Conservation (phyloP, 2,113 vertebrate genomes). For the Rhipidura dahli region DNA sequence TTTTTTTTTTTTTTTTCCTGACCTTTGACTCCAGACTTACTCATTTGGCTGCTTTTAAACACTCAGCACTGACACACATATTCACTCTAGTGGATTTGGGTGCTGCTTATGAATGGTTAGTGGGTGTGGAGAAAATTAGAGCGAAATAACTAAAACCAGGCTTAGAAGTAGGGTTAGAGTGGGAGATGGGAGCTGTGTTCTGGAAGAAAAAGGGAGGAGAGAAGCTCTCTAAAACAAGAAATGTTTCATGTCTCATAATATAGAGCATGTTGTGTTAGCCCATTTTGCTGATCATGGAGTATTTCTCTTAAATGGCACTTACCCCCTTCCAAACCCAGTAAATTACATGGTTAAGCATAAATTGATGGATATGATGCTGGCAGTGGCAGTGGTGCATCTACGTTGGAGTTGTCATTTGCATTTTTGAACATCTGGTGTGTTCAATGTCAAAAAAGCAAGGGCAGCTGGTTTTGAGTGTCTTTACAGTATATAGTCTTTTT, state of each 20-base stretch:
- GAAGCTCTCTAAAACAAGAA: background rate
- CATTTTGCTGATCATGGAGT: background rate
- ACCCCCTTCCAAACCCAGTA: rapidly evolving
- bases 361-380: background rate
- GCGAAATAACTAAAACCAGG: background rate
- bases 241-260: background rate
- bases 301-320: background rate
- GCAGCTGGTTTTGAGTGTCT: background rate
- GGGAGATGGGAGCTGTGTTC: background rate
- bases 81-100: background rate
- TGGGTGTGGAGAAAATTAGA: background rate
- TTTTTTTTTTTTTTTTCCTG: background rate
- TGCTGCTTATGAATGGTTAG: background rate
- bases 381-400: background rate
- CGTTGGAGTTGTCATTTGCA: background rate
- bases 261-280: background rate
- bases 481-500: background rate
- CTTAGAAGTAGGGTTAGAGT: background rate
- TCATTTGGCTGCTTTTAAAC: background rate
- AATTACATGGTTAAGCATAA: background rate
- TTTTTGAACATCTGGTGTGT: background rate
- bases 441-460: background rate
- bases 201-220: background rate
- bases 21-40: background rate
- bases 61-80: background rate